Conservation (phyloP, 2,113 vertebrate species). For the Brevimyrus niger region DNA sequence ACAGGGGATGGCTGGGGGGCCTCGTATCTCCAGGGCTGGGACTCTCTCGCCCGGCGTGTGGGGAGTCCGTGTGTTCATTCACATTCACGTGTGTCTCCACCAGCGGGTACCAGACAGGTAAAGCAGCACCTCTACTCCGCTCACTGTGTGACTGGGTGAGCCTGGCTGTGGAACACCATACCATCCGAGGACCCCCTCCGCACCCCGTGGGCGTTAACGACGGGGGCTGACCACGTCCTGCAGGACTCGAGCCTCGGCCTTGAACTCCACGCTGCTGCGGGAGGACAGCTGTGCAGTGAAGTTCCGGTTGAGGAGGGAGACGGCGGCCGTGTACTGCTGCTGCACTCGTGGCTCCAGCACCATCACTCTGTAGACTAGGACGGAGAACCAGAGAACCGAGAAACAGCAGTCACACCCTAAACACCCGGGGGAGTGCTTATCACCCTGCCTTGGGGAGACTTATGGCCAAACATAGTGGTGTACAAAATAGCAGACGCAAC, state of each 20-base stretch:
- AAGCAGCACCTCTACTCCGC: neutral
- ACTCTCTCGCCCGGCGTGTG: neutral
- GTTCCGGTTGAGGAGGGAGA: constrained; percentile 54
- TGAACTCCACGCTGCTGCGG: constrained; percentile 42
- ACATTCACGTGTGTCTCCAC: neutral
- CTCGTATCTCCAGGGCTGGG: neutral
- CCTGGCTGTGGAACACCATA: too few relatives aligned
- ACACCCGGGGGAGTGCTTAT: neutral
- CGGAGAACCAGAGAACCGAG: neutral
- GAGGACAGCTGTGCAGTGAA: constrained; percentile 47
- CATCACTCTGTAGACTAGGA: constrained; percentile 55
- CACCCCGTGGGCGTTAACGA: neutral
- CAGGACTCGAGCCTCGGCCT: constrained; percentile 39
- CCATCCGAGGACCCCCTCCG: too few relatives aligned
- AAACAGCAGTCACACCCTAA: neutral
- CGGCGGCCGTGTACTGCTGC: constrained; percentile 48
- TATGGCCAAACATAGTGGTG: neutral
- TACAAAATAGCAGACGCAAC: neutral
- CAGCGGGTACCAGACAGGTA: neutral
- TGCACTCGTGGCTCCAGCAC: constrained; percentile 43
- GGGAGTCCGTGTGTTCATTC: neutral
- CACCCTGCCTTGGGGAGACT: neutral
- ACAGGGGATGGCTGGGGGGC: neutral
- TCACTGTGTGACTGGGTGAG: too few relatives aligned
- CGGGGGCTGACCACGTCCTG: constrained; percentile 48